phyloP scores from a whole-genome alignment of 2,797 vertebrate species.

The Zalophus californianus region DNA sequence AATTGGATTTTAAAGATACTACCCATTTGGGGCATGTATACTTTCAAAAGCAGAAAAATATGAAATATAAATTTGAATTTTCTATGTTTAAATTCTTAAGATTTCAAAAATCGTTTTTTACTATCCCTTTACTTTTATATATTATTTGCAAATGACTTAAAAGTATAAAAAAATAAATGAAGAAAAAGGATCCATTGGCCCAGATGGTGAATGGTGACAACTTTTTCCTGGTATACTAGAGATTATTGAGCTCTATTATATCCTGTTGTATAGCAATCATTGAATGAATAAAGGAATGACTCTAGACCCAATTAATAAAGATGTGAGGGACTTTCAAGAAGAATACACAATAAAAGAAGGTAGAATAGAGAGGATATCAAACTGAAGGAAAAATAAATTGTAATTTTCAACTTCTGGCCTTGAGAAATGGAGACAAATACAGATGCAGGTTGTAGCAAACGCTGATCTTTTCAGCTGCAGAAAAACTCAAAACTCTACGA shows the following conservation, averaged over 20 bases:
- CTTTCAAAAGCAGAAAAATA: conserved; percentile 12
- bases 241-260: background rate
- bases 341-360: background rate
- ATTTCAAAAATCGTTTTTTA: background rate
- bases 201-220: background rate
- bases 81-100: conserved; percentile 7
- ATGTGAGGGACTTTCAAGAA: background rate
- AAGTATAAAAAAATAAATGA: background rate
- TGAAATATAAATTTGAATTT: conserved; percentile 23
- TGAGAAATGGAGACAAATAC: background rate
- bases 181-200: background rate
- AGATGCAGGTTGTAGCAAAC: background rate
- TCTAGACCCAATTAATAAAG: background rate
- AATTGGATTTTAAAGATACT: background rate
- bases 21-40: background rate
- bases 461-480: background rate
- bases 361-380: background rate
- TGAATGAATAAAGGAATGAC: background rate
- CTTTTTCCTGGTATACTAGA: background rate
- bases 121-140: background rate
- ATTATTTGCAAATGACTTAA: conserved; percentile 19
- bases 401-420: background rate
- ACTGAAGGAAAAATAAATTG: conserved; percentile 40
- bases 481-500: background rate
- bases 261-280: background rate